Evolutionary conservation across 2,113 vertebrate species (phyloP).

Genomic region (Pholis gunnellus): DNA sequence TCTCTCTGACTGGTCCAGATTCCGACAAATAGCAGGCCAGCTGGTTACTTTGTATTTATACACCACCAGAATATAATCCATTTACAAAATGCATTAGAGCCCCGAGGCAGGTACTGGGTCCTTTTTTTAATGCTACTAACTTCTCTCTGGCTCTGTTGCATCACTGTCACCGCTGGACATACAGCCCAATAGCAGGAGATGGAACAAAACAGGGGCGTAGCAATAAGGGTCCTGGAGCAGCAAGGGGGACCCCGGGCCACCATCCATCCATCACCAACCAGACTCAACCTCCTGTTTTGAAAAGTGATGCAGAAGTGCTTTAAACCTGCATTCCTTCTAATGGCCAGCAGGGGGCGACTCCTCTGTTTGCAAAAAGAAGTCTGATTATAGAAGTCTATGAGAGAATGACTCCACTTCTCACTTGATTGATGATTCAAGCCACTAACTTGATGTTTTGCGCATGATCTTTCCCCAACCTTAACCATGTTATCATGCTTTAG

Average conservation of each 20-base stretch:
- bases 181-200: not conserved
- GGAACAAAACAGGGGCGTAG: not conserved
- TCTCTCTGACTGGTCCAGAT: constrained; percentile 43
- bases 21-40: constrained; percentile 47
- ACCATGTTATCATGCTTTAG: not conserved
- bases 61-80: constrained; percentile 11
- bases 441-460: not conserved
- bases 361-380: not conserved
- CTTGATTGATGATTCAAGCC: no score
- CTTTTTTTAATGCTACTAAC: not conserved
- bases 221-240: not conserved
- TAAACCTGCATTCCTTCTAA: not conserved
- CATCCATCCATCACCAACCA: not conserved
- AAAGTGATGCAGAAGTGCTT: not conserved
- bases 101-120: not conserved
- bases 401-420: not conserved
- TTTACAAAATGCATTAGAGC: constrained; percentile 16
- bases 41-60: constrained; percentile 40
- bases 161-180: not conserved
- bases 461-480: not conserved
- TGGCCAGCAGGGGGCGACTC: not conserved
- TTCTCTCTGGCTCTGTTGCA: not conserved
- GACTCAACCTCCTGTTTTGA: no score
- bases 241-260: not conserved
- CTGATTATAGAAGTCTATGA: not conserved